Conservation (phyloP, 2,113 vertebrate genomes). For the Dasyornis broadbenti region DNA sequence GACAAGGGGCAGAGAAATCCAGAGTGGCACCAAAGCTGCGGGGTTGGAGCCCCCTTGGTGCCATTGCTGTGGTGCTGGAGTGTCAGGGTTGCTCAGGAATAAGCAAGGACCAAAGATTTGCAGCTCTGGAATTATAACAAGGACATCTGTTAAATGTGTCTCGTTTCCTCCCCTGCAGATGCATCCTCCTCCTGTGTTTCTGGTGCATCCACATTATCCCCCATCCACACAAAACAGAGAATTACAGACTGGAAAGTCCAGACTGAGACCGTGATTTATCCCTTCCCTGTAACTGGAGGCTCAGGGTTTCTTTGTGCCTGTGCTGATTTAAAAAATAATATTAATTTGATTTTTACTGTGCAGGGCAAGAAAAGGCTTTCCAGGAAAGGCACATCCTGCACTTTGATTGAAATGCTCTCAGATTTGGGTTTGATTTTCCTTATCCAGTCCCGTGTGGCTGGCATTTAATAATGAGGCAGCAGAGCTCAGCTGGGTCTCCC, state of each 20-base stretch:
- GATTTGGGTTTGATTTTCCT: neutral
- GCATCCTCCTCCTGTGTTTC: neutral
- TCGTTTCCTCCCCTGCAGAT: neutral
- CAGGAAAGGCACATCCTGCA: neutral
- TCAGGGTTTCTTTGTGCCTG: neutral
- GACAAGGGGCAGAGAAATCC: neutral
- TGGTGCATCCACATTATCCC: neutral
- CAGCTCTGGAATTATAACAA: neutral
- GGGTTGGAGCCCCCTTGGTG: neutral
- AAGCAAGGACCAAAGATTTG: neutral
- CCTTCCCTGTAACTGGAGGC: neutral
- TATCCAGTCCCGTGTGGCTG: neutral
- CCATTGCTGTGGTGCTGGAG: neutral
- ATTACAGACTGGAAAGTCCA: neutral
- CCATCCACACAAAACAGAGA: neutral
- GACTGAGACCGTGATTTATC: neutral
- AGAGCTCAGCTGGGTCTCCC: neutral
- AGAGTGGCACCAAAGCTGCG: fast-evolving
- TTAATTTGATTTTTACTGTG: neutral
- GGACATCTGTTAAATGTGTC: neutral
- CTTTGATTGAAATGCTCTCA: neutral
- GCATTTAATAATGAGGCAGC: neutral
- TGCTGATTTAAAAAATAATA: neutral
- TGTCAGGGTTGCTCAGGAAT: neutral
- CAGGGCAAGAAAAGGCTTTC: neutral